These are phyloP conservation scores for Terebella lapidaria DNA, from an alignment of 2,888 invertebrate genomes.

Conservation along the genomic window DNA sequence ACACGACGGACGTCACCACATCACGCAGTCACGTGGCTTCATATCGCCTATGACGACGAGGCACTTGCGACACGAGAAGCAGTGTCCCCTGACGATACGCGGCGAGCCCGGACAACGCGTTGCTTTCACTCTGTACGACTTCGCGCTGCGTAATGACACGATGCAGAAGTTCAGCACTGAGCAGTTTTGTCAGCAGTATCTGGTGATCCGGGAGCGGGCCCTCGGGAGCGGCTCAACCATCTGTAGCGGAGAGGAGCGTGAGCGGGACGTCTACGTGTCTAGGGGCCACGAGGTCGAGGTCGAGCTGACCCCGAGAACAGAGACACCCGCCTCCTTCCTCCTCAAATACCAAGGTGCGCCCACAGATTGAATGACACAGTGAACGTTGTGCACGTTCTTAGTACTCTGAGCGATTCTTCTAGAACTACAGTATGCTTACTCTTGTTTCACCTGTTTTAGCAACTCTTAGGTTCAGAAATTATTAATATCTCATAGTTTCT, in stretches of 20 bases:
- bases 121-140: conserved; percentile 18
- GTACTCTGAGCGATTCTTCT: too few relatives aligned
- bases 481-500: too few relatives aligned
- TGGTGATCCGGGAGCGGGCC: conserved; percentile 10
- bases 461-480: too few relatives aligned
- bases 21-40: not conserved
- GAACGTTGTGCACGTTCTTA: too few relatives aligned
- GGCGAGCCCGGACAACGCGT: conserved; percentile 17
- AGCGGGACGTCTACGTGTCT: conserved; percentile 7
- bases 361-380: too few relatives aligned
- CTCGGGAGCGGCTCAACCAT: conserved; percentile 12
- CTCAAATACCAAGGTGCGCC: conserved; percentile 6
- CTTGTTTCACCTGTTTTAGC: too few relatives aligned
- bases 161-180: not conserved
- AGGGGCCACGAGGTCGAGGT: not conserved
- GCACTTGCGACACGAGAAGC: not conserved
- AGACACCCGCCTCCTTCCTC: not conserved
- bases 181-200: conserved; percentile 11
- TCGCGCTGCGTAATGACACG: conserved; percentile 8
- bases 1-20: not conserved
- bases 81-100: conserved; percentile 9
- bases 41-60: not conserved
- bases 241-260: conserved; percentile 14
- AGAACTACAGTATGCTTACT: too few relatives aligned
- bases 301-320: not conserved